Evolutionary conservation across 92 coral and sea anemone genomes (phyloP).

Genomic region (Isaurus tuberculatus): DNA sequence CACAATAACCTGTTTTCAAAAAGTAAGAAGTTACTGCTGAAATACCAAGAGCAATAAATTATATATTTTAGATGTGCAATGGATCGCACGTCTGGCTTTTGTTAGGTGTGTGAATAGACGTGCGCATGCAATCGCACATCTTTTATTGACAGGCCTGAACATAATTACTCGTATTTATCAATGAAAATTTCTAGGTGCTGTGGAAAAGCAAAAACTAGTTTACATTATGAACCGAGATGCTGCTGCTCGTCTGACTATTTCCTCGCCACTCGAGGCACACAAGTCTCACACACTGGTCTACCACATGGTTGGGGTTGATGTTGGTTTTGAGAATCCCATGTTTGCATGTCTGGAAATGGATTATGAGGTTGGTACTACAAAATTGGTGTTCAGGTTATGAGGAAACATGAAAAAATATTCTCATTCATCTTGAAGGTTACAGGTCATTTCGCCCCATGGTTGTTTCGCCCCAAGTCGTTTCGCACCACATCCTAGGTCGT

Average conservation of each 20-base stretch:
- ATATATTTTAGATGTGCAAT: too few relatives aligned
- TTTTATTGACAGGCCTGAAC: neutral
- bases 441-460: too few relatives aligned
- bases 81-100: too few relatives aligned
- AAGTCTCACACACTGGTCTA: conserved; percentile 96
- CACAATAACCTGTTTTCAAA: too few relatives aligned
- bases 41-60: too few relatives aligned
- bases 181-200: conserved; percentile 73
- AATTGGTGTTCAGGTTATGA: too few relatives aligned
- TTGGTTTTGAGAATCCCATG: conserved; percentile 99
- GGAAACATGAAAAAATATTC: neutral
- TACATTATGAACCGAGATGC: conserved; percentile 98
- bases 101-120: too few relatives aligned
- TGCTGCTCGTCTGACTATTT: conserved; percentile 95
- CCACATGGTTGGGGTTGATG: conserved; percentile 92
- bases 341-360: conserved; percentile 99
- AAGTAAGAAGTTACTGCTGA: too few relatives aligned
- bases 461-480: too few relatives aligned
- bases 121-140: too few relatives aligned
- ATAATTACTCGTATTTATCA: neutral
- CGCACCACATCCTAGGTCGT: too few relatives aligned
- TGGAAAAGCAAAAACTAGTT: conserved; percentile 96
- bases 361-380: conserved; percentile 78
- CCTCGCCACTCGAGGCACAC: conserved; percentile 99
- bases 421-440: too few relatives aligned